Percentiles rank a stretch among this genome's conserved stretches.
These are phyloP conservation scores for Tragelaphus imberbis DNA, from an alignment of 2,113 vertebrate genomes.

Conservation along the genomic window DNA sequence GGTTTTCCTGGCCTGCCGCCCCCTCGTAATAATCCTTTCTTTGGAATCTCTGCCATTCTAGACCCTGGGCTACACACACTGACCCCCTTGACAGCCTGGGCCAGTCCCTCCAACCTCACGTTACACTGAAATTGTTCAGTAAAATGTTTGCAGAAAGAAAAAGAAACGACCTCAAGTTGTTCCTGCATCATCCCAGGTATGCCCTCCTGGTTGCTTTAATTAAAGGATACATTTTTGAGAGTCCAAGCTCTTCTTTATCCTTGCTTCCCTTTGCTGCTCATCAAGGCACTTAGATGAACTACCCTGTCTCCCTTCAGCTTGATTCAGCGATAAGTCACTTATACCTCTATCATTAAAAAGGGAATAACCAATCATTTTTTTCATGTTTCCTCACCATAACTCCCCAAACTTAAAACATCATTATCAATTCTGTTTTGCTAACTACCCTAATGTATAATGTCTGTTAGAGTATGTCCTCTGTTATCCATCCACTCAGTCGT, in stretches of 20 bases:
- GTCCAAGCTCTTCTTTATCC: background rate
- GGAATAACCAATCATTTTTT: background rate
- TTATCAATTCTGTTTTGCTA: background rate
- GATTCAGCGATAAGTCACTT: background rate
- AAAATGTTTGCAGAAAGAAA: background rate
- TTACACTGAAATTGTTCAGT: too few species aligned
- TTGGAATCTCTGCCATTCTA: background rate
- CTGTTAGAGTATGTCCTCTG: background rate
- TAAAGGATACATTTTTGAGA: background rate
- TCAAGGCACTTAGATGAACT: background rate
- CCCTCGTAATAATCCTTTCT: background rate
- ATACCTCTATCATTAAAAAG: background rate
- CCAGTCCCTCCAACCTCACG: background rate
- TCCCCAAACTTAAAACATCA: background rate
- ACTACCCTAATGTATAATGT: background rate
- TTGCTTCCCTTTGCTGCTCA: background rate
- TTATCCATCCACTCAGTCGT: too few species aligned
- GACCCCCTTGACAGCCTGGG: background rate
- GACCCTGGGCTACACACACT: fast-evolving
- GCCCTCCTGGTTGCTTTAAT: background rate
- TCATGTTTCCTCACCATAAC: background rate
- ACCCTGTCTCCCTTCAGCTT: background rate
- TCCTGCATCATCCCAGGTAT: too few species aligned
- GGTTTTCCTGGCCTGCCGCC: background rate
- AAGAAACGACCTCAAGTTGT: background rate